Evolutionary conservation across 2,888 invertebrate species (phyloP), one percentile per base, ranked within the genome.

Genomic region (Gisinianus flammeolus): DNA sequence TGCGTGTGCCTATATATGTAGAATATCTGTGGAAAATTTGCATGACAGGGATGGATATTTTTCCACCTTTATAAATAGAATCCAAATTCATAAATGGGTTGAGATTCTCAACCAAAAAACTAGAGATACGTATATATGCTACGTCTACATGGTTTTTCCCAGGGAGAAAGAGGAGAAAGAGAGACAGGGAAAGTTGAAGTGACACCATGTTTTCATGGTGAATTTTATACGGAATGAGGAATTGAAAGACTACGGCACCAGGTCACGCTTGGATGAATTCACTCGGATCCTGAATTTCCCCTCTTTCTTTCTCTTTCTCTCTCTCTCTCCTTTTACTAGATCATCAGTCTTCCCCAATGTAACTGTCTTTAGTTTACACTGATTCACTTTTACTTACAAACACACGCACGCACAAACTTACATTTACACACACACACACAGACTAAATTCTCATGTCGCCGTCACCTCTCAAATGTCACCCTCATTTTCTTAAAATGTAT

Each of bases 181-280:
- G 26, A 8, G 26, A 64, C 2, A 22, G 26, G 10, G 6, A 28
- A 64, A 64, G 62, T 24, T n/a, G 3, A 22, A 64, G 62, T 64
- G 62, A 64, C 62, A 64, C n/a, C 5, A 64, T 64, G 62, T 64
- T 64, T 64, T 64, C 62, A 64, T 64, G 62, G 12, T 26, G 62
- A 26, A 64, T 64, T 64, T 12, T 64, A n/a, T n/a, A 12, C 26
- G 24, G 62, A 64, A 64, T 64, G 62, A 64, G 28, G 22, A 24
- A 26, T 8, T 24, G 62, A 64, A 64, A 58, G 58, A n/a, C 6
- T n/a, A 6, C 8, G n/a, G 58, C 22, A 64, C 22, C 24, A 64
- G 26, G 62, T 64, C 62, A 64, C 24, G 62, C 62, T 64, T 64
- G 26, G 6, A 64, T 64, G 62, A 64, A 64, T 22, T 64, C 62